Evolutionary conservation across 2,888 invertebrate genomes (phyloP).

Genomic region (Mesorhabditis spiculigera): DNA sequence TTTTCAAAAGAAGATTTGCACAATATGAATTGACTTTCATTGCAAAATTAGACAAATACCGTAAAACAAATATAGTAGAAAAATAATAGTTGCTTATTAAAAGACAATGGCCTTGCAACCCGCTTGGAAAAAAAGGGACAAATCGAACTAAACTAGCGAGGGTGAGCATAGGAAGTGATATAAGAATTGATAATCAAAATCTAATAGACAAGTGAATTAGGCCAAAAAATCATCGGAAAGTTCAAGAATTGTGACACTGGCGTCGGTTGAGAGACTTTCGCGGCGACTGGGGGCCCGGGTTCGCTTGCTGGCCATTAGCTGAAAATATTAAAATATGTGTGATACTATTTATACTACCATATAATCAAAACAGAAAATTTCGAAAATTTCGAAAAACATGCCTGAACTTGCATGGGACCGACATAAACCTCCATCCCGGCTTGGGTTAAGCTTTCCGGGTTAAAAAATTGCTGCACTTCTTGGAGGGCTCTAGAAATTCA

Average conservation of each 20-base stretch:
- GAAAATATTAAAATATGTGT: neutral
- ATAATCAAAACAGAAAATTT: neutral
- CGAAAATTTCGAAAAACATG: no score
- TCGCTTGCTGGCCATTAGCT: neutral
- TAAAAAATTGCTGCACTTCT: neutral
- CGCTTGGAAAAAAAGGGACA: no score
- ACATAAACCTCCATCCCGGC: neutral
- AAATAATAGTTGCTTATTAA: no score
- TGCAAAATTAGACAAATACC: no score
- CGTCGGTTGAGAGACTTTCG: neutral
- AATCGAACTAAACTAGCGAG: no score
- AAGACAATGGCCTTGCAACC: no score
- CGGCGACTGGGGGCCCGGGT: neutral
- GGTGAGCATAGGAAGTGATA: no score
- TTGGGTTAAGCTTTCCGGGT: neutral
- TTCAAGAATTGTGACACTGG: neutral
- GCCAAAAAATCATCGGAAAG: constrained; percentile 6
- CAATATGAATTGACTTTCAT: no score
- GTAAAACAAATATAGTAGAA: no score
- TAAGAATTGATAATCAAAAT: neutral
- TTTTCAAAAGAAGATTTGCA: no score
- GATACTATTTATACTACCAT: neutral
- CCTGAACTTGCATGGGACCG: neutral
- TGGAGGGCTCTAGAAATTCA: neutral
- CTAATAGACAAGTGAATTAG: neutral